Percentiles rank a stretch among this genome's conserved stretches.
Conservation (phyloP, 2,113 vertebrate species). For the Athene cunicularia region DNA sequence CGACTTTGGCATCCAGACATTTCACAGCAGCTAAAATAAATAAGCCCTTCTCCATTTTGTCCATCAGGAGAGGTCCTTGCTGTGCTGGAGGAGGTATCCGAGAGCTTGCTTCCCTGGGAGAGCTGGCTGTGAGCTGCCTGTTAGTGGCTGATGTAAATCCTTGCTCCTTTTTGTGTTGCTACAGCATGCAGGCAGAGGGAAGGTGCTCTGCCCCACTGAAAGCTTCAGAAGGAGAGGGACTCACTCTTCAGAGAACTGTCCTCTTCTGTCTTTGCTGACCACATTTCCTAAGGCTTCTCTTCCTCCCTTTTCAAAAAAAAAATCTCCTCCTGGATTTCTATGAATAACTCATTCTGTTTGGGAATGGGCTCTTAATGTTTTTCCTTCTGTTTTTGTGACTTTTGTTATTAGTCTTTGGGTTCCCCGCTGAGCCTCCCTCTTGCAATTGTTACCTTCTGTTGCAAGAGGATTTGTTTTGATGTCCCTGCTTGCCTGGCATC, state of each 20-base stretch:
- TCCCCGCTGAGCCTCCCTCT: neutral
- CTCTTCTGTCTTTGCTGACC: neutral
- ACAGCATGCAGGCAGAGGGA: neutral
- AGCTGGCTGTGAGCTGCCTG: neutral
- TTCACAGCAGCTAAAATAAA: slow-evolving; percentile 5
- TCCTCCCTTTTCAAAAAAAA: neutral
- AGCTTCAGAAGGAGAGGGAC: neutral
- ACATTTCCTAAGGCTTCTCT: neutral
- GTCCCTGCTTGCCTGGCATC: neutral
- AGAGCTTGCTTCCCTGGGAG: neutral
- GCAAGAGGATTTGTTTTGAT: neutral
- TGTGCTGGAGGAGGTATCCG: neutral
- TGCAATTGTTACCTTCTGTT: neutral
- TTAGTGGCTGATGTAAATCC: neutral
- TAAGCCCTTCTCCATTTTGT: neutral
- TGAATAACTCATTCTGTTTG: neutral
- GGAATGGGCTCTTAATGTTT: neutral
- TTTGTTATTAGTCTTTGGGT: neutral
- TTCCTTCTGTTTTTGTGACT: neutral
- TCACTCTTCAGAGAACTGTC: neutral
- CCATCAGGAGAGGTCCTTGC: neutral
- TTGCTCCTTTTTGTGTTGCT: neutral
- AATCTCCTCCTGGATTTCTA: neutral
- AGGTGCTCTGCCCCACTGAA: neutral
- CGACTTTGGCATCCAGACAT: neutral